A percentile compares a stretch with the other conserved stretches of the same genome.
These are phyloP conservation scores for Xenopus tropicalis DNA, from an alignment of 2,113 vertebrate species.

Conservation along the genomic window DNA sequence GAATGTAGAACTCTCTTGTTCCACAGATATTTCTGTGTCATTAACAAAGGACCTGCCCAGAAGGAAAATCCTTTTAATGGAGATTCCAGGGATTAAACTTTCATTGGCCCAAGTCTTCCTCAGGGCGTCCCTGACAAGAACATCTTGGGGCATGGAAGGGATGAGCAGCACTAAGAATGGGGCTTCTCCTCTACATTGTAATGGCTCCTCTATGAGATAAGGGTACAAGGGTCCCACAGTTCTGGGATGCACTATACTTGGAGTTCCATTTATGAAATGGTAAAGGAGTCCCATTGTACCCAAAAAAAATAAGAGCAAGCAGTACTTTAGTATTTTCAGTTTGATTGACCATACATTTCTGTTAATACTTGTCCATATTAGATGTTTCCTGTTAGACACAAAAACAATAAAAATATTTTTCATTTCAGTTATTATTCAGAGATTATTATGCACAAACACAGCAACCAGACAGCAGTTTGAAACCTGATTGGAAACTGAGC, in stretches of 20 bases:
- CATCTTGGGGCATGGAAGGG: slow-evolving; percentile 48
- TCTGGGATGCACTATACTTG: neutral
- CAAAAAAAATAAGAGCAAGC: no score
- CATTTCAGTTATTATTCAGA: no score
- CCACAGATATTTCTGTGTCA: neutral
- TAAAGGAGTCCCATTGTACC: no score
- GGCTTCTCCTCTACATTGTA: neutral
- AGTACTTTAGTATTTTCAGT: no score
- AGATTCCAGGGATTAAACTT: slow-evolving; percentile 53
- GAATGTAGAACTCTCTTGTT: slow-evolving; percentile 59
- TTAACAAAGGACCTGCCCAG: slow-evolving; percentile 46
- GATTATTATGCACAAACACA: no score
- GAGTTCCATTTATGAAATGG: no score
- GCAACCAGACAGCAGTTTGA: no score
- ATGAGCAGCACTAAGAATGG: slow-evolving; percentile 44
- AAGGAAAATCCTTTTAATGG: slow-evolving; percentile 60
- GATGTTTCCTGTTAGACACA: no score
- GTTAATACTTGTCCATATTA: no score
- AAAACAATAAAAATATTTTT: no score
- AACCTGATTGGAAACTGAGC: no score
- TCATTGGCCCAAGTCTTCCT: slow-evolving; percentile 66
- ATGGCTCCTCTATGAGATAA: slow-evolving; percentile 18
- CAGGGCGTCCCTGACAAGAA: slow-evolving; percentile 52
- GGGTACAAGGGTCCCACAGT: neutral
- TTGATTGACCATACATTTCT: no score